Conservation (phyloP, 1,140 invertebrate species). For the Chironomus tepperi region DNA sequence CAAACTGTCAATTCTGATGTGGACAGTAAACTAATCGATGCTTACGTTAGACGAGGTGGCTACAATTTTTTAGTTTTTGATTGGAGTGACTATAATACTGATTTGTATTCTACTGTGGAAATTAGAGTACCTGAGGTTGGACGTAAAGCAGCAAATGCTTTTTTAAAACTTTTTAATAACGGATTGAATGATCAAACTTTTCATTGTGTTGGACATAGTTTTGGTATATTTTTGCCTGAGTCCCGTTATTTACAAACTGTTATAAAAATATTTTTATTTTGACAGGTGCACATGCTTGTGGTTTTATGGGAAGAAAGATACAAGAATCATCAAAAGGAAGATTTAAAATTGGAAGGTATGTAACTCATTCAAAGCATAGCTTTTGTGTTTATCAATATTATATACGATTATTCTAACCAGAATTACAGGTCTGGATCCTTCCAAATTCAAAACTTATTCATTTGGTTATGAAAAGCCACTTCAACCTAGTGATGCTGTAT, state of each 20-base stretch:
- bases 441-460: not conserved
- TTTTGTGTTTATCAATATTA: too few species aligned
- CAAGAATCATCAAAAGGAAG: not conserved
- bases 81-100: not conserved
- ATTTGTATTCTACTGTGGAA: not conserved
- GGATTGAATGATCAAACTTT: not conserved
- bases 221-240: not conserved
- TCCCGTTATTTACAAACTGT: too few species aligned
- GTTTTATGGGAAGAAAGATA: not conserved
- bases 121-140: not conserved
- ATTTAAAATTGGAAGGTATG: not conserved
- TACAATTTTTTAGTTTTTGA: not conserved
- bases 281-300: not conserved
- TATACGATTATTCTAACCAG: not conserved
- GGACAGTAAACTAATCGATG: not conserved
- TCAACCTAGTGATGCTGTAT: not conserved
- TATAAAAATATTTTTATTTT: not conserved
- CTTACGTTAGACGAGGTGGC: not conserved
- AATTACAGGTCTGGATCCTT: not conserved
- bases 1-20: not conserved
- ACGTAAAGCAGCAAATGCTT: not conserved
- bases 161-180: not conserved
- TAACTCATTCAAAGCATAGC: too few species aligned
- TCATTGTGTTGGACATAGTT: not conserved
- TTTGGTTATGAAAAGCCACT: not conserved